Percentiles rank a stretch among this genome's conserved stretches.
Conservation (phyloP, 1,140 invertebrate genomes). For the Drosophila nebulosa region DNA sequence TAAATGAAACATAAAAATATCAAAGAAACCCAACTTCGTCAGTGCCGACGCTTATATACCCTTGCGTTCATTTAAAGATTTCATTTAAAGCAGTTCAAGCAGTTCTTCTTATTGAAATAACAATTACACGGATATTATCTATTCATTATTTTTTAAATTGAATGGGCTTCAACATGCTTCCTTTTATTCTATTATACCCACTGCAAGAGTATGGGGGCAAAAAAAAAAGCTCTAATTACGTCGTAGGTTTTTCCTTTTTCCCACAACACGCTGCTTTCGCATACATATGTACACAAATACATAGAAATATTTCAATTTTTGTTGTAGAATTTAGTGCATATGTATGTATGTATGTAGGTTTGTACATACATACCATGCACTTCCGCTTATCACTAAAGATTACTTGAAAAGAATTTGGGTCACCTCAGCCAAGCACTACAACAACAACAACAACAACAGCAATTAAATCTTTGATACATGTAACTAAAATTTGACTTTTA, state of each 20-base stretch:
- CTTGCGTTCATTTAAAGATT: too few relatives aligned
- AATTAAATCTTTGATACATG: not conserved
- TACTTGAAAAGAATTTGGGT: slow-evolving; percentile 57
- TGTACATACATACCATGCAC: slow-evolving; percentile 11
- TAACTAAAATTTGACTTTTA: not conserved
- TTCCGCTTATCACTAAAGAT: slow-evolving; percentile 67
- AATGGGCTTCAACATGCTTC: too few relatives aligned
- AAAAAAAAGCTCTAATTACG: slow-evolving; percentile 61
- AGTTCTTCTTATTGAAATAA: too few relatives aligned
- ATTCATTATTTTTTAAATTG: too few relatives aligned
- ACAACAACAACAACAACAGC: slow-evolving; percentile 21
- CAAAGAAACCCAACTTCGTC: too few relatives aligned
- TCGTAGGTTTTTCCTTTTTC: slow-evolving; percentile 43
- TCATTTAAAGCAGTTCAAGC: too few relatives aligned
- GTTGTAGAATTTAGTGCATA: slow-evolving; percentile 48
- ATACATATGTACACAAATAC: not conserved
- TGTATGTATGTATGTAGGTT: not conserved
- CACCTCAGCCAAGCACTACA: slow-evolving; percentile 33
- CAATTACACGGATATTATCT: too few relatives aligned
- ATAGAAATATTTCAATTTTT: slow-evolving; percentile 39
- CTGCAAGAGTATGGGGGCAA: too few relatives aligned
- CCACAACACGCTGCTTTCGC: slow-evolving; percentile 1
- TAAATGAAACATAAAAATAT: slow-evolving; percentile 59
- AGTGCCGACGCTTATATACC: too few relatives aligned
- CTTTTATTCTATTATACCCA: too few relatives aligned